Conservation (phyloP, 2,797 vertebrate species). For the Crypturellus tataupa region DNA sequence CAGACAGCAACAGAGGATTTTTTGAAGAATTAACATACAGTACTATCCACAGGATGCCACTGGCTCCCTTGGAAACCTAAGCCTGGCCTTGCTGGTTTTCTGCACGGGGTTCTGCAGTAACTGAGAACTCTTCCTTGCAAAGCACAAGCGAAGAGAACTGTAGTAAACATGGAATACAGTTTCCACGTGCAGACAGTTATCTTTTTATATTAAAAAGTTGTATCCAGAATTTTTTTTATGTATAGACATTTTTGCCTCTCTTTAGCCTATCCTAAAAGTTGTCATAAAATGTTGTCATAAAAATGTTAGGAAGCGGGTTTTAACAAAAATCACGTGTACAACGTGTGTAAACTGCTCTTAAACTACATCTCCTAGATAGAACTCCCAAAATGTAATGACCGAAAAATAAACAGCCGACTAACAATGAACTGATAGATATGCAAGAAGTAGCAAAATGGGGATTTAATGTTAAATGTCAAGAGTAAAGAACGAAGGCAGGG, state of each 20-base stretch:
- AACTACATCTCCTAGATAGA: not conserved
- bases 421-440: not conserved
- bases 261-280: not conserved
- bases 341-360: not conserved
- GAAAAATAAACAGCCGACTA: not conserved
- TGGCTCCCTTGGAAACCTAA: constrained; percentile 41
- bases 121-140: constrained; percentile 23
- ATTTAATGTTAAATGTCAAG: not conserved
- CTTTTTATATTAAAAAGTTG: not conserved
- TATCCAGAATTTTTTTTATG: not conserved
- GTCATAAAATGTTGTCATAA: not conserved
- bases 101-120: not conserved
- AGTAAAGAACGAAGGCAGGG: not conserved
- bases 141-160: not conserved
- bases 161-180: not conserved
- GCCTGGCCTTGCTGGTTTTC: not conserved
- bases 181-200: not conserved
- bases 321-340: not conserved
- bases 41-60: not conserved
- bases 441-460: not conserved
- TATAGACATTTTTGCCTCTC: not conserved
- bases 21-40: not conserved
- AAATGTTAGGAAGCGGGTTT: not conserved
- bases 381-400: not conserved
- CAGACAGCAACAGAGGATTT: constrained; percentile 26